A percentile compares a stretch with the other conserved stretches of the same genome.
Evolutionary conservation across 2,113 vertebrate species (phyloP).

Genomic region (human (Homo sapiens)): GRCh38 chr9:28211501-28212000

Average conservation of each 20-base stretch:
- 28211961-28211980: neutral
- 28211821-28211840: neutral
- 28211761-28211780: neutral
- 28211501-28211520: neutral
- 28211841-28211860: neutral
- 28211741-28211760: neutral
- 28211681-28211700: neutral
- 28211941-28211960: neutral
- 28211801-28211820: neutral
- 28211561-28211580: neutral
- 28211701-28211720: neutral
- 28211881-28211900: neutral
- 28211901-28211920: neutral
- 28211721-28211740: neutral
- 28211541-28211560: neutral
- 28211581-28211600: neutral
- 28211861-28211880: too few species aligned
- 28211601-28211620: neutral
- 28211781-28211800: neutral
- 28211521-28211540: neutral
- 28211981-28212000: neutral
- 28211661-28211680: neutral
- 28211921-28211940: neutral
- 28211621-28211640: neutral
- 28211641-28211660: neutral